phyloP scores from a whole-genome alignment of 2,797 vertebrate species.

The Peromyscus eremicus region DNA sequence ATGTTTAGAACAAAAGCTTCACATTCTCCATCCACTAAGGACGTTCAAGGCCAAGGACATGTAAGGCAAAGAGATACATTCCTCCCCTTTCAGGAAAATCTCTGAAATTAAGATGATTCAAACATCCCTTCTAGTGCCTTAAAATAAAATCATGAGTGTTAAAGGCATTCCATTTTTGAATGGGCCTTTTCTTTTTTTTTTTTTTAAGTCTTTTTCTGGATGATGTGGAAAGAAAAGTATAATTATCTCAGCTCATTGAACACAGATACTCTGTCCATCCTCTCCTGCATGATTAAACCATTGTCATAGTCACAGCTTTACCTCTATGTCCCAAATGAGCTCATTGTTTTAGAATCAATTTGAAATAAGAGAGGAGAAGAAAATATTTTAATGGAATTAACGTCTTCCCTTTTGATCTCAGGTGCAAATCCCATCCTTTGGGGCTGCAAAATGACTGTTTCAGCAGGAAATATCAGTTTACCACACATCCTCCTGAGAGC shows the following conservation, averaged over 20 bases:
- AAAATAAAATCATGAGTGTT: slow-evolving; percentile 68
- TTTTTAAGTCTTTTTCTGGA: slow-evolving; percentile 57
- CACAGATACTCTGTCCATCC: slow-evolving; percentile 46
- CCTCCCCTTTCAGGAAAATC: slow-evolving; percentile 65
- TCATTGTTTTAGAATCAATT: background rate
- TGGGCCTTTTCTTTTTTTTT: background rate
- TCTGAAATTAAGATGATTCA: slow-evolving; percentile 74
- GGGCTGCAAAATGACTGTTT: background rate
- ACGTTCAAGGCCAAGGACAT: slow-evolving; percentile 51
- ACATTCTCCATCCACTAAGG: slow-evolving; percentile 61
- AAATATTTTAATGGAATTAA: slow-evolving; percentile 32
- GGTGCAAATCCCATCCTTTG: background rate
- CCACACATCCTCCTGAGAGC: background rate
- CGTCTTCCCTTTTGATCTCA: slow-evolving; percentile 49
- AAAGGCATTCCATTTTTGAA: slow-evolving; percentile 74
- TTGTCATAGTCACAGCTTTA: slow-evolving; percentile 48
- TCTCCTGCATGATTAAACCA: slow-evolving; percentile 51
- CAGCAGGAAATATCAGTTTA: background rate
- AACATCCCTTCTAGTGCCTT: slow-evolving; percentile 56
- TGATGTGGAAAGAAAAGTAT: slow-evolving; percentile 59
- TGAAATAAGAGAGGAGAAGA: slow-evolving; percentile 23
- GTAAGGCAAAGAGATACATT: slow-evolving; percentile 47
- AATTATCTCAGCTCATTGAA: slow-evolving; percentile 68
- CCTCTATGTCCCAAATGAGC: background rate
- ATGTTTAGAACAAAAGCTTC: slow-evolving; percentile 78